Evolutionary conservation across 2,113 vertebrate genomes (phyloP), one percentile per base, ranked within the genome.

Genomic region (Poeciliopsis occidentalis): DNA sequence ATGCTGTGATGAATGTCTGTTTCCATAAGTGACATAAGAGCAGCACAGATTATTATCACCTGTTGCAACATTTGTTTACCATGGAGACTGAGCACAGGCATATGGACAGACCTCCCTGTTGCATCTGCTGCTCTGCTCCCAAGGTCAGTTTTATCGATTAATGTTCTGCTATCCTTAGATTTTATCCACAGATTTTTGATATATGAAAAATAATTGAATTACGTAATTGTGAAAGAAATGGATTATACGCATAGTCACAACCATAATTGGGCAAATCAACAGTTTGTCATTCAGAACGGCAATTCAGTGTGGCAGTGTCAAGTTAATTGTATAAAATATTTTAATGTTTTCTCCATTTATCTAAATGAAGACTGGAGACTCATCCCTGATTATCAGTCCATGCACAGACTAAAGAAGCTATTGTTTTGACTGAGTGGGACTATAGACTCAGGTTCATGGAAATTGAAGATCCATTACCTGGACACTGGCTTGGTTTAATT

Each of bases 401-500:
- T 64, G 44, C 31, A 51, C 27, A 30, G 54, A 71, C 57, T 77
- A 24, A 81, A 63, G 74, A 69, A 66, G 5, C 8, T 67, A 80
- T 86, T 87, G 85, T 87, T 64, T 15, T 32, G 65, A 76, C 27
- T 12, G 81, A 44, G 67, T 62, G 61, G 73, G 67, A 74, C 71
- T 63, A 31, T 27, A 34, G 63, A 61, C 66, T 12, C 5, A 30
- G 57, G 26, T 69, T 67, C 68, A 68, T 60, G 86, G 85, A 85
- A 87, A 87, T 83, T 57, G 44, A 75, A 83, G 82, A 85, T 76
- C 81, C 86, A 89, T 87, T 85, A 87, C 79, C 60, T 82, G 81
- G 78, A 85, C 68, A 76, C 77, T 69, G 73, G 30, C 74, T 73
- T 83, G 85, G 89, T 60, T 72, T 81, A 71, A 91, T 90, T 80